phyloP scores from a whole-genome alignment of 2,113 vertebrate species.

The Lamprologus tigripictilis region DNA sequence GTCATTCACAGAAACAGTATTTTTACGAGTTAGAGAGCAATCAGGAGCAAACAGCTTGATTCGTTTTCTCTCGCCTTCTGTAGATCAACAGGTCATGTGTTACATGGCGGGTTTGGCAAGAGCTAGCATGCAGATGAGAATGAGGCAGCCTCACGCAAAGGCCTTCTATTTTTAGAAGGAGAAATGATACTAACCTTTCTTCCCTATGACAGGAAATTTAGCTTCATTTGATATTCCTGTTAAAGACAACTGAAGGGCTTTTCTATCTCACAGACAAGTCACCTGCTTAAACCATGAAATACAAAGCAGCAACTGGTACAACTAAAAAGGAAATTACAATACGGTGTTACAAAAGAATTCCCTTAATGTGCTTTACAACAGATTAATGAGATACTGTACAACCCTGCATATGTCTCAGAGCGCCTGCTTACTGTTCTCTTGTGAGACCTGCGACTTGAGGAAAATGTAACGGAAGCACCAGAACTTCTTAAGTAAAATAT shows the following conservation, averaged over 20 bases:
- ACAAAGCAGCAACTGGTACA: not conserved
- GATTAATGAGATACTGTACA: not conserved
- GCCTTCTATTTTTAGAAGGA: not conserved
- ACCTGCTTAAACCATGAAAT: not conserved
- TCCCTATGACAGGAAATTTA: not conserved
- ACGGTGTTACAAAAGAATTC: not conserved
- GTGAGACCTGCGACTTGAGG: not conserved
- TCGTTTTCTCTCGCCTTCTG: not conserved
- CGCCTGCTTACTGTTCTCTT: not conserved
- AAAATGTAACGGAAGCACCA: not conserved
- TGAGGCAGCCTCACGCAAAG: not conserved
- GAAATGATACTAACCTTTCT: not conserved
- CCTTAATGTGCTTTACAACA: not conserved
- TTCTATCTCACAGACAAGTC: not conserved
- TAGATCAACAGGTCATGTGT: not conserved
- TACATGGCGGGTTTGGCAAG: not conserved
- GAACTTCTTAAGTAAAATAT: not conserved
- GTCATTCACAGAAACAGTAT: not conserved
- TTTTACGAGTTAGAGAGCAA: conserved; percentile 5
- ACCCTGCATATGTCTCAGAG: not conserved
- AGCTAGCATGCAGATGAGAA: not conserved
- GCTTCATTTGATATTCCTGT: not conserved
- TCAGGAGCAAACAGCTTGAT: not conserved
- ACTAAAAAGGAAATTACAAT: not conserved
- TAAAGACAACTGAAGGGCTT: not conserved